Conservation (phyloP, 2,888 invertebrate genomes). For the Aporophyla nigra region DNA sequence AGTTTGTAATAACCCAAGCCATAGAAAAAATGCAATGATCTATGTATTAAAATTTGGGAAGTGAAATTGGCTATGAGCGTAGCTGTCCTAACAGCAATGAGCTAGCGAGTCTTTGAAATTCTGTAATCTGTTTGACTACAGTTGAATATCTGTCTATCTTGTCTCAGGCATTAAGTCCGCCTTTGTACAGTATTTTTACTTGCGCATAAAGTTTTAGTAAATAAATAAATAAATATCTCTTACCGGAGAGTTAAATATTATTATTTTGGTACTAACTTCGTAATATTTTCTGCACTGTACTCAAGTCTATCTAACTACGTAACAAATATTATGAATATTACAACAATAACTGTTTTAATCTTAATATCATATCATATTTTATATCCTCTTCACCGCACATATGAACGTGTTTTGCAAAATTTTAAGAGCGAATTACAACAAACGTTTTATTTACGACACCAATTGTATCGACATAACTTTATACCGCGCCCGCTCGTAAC, state of each 20-base stretch:
- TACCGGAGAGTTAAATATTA: background rate
- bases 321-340: background rate
- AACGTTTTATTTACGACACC: slow-evolving; percentile 28
- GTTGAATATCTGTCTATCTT: too few species aligned
- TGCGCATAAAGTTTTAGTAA: too few species aligned
- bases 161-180: too few species aligned
- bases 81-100: background rate
- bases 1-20: background rate
- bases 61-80: background rate
- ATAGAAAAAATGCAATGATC: background rate
- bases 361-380: background rate
- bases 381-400: background rate
- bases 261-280: background rate
- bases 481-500: slow-evolving; percentile 49
- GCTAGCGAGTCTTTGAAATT: background rate
- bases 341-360: background rate
- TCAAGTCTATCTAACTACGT: background rate
- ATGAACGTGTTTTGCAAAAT: slow-evolving; percentile 39
- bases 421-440: slow-evolving; percentile 42
- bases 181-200: too few species aligned
- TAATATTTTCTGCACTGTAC: background rate
- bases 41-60: background rate
- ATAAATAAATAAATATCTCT: too few species aligned
- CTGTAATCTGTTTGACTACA: background rate
- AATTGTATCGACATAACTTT: slow-evolving; percentile 28